Evolutionary conservation across 2,888 invertebrate species (phyloP).

Genomic region (Netelia fuscicornis): DNA sequence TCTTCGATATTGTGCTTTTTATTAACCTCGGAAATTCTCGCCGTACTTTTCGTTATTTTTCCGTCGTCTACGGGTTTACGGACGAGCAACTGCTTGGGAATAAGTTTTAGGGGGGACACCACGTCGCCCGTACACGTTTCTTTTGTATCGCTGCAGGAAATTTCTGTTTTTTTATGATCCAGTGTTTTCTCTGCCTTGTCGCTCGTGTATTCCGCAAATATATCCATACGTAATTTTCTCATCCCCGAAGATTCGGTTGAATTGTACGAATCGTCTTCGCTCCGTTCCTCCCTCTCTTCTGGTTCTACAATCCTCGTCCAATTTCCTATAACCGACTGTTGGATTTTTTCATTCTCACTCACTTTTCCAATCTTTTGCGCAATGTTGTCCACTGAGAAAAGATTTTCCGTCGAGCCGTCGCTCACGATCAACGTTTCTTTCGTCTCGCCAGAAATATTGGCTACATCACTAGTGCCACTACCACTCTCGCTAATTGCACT

Average conservation of each 20-base stretch:
- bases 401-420: conserved; percentile 8
- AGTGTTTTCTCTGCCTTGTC: conserved; percentile 37
- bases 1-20: conserved; percentile 1
- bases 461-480: conserved; percentile 34
- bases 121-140: conserved; percentile 50
- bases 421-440: conserved; percentile 10
- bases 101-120: conserved; percentile 74
- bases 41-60: conserved; percentile 28
- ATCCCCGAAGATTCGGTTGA: conserved; percentile 67
- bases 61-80: conserved; percentile 67
- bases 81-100: conserved; percentile 79
- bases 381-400: conserved; percentile 33
- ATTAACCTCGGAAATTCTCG: conserved; percentile 23
- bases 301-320: conserved; percentile 41
- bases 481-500: conserved; percentile 8
- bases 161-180: not conserved
- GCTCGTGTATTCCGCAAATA: conserved; percentile 76
- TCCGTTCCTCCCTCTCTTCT: conserved; percentile 55
- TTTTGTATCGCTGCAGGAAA: conserved; percentile 55
- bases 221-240: conserved; percentile 74
- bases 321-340: not conserved
- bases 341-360: conserved; percentile 57
- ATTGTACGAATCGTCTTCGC: conserved; percentile 50
- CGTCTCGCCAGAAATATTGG: not conserved
- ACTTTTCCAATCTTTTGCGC: conserved; percentile 8